Percentiles rank a stretch among this genome's conserved stretches.
Conservation (phyloP, 2,888 invertebrate species). For the Epinotia nisella region DNA sequence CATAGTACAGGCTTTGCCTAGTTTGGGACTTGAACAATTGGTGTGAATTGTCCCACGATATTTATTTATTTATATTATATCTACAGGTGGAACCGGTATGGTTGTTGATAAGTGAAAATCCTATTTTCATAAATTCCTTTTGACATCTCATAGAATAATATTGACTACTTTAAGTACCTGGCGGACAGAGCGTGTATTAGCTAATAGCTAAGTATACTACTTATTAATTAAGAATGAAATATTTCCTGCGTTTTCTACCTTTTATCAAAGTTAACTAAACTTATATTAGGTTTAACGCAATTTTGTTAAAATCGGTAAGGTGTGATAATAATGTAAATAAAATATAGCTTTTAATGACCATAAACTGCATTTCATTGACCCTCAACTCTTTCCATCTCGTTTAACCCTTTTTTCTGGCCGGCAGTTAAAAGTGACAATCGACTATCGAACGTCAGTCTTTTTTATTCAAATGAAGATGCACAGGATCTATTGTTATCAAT, state of each 20-base stretch:
- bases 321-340: conserved; percentile 43
- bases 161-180: conserved; percentile 41
- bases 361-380: not conserved
- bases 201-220: conserved; percentile 8
- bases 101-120: conserved; percentile 32
- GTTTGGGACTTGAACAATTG: no score
- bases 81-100: conserved; percentile 46
- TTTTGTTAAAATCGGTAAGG: conserved; percentile 36
- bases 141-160: conserved; percentile 42
- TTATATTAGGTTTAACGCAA: conserved; percentile 25
- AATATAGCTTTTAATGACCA: conserved; percentile 28
- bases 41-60: no score
- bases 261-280: no score
- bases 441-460: no score
- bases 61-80: no score
- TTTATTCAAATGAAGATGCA: no score
- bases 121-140: conserved; percentile 36
- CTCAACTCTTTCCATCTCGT: no score
- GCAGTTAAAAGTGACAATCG: no score
- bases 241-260: conserved; percentile 37
- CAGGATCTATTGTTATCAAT: no score
- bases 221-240: conserved; percentile 38
- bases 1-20: no score
- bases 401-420: no score
- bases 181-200: conserved; percentile 30